These are phyloP conservation scores for Eustalomyia histrio DNA, from an alignment of 2,888 invertebrate genomes.

Conservation along the genomic window DNA sequence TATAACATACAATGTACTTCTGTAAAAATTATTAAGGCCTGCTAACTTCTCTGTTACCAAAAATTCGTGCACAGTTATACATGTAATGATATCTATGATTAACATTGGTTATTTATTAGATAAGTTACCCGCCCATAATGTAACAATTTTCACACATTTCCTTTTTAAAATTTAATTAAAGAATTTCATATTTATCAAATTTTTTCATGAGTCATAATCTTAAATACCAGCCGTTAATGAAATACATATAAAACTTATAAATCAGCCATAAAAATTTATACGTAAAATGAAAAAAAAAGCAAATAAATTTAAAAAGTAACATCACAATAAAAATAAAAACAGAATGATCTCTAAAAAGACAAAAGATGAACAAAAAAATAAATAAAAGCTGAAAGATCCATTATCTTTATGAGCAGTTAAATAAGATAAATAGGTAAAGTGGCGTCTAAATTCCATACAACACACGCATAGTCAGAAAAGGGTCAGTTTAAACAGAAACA, in stretches of 20 bases:
- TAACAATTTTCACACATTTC: too few relatives aligned
- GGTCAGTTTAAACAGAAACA: slow-evolving; percentile 29
- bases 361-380: slow-evolving; percentile 54
- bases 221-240: slow-evolving; percentile 10
- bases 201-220: slow-evolving; percentile 40
- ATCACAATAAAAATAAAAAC: slow-evolving; percentile 15
- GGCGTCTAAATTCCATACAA: slow-evolving; percentile 76
- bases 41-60: too few relatives aligned
- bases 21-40: too few relatives aligned
- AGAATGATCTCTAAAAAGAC: slow-evolving; percentile 61
- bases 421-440: slow-evolving; percentile 68
- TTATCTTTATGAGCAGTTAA: slow-evolving; percentile 76
- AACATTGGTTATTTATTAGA: too few relatives aligned
- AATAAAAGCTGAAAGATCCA: slow-evolving; percentile 74
- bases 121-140: too few relatives aligned
- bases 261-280: slow-evolving; percentile 38
- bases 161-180: slow-evolving; percentile 1
- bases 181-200: not conserved
- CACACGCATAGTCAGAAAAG: slow-evolving; percentile 31
- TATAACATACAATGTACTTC: too few relatives aligned
- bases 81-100: too few relatives aligned
- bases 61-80: too few relatives aligned
- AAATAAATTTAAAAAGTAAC: slow-evolving; percentile 37
- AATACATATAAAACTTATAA: slow-evolving; percentile 45
- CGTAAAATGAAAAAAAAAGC: slow-evolving; percentile 13